These are phyloP conservation scores for Drosophila atripex DNA, from an alignment of 2,888 invertebrate genomes.

Conservation along the genomic window DNA sequence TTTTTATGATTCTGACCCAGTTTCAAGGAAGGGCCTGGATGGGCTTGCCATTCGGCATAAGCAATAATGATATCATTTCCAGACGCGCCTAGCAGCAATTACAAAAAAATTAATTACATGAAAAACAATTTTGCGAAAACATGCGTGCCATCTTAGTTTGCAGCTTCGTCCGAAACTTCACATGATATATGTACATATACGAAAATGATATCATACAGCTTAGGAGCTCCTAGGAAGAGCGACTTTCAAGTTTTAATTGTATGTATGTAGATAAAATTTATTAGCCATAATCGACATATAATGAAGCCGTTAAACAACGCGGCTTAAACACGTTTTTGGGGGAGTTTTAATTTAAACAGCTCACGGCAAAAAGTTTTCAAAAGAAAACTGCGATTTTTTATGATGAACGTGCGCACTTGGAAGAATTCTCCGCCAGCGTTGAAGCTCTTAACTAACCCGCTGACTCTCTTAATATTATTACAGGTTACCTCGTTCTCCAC, in stretches of 20 bases:
- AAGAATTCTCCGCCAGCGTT: background rate
- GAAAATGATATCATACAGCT: constrained; percentile 23
- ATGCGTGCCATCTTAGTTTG: constrained; percentile 57
- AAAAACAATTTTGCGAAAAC: constrained; percentile 46
- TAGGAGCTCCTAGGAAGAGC: background rate
- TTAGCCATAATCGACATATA: background rate
- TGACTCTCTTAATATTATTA: constrained; percentile 31
- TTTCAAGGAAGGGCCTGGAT: constrained; percentile 59
- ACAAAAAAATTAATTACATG: constrained; percentile 60
- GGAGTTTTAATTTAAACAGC: background rate
- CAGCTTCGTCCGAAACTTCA: constrained; percentile 30
- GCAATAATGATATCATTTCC: constrained; percentile 36
- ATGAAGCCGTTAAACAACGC: background rate
- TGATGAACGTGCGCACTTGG: background rate
- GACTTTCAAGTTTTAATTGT: background rate
- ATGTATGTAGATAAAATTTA: background rate
- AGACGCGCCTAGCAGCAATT: constrained; percentile 45
- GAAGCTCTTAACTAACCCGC: constrained; percentile 8
- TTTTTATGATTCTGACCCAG: constrained; percentile 46
- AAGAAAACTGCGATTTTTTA: background rate
- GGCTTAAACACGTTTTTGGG: background rate
- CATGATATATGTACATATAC: constrained; percentile 11
- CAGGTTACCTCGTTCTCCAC: constrained; percentile 41
- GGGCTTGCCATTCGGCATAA: constrained; percentile 15
- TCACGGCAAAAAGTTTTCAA: background rate